Percentiles rank a stretch among this genome's conserved stretches.
phyloP scores from a whole-genome alignment of 23 tunicate genomes.

The Trididemnum nubilum region DNA sequence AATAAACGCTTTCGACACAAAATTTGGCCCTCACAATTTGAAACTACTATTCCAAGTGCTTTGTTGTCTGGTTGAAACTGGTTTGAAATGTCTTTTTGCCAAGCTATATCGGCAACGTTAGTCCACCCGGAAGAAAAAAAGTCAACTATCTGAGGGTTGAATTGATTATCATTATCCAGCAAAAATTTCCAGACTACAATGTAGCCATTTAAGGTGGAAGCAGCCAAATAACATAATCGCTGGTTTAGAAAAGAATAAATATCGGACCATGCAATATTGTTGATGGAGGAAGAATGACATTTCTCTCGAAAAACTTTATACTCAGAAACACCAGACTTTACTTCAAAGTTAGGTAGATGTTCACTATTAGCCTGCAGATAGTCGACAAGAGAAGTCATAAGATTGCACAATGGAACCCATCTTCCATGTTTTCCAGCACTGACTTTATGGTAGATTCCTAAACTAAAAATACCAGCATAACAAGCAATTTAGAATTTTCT shows the following conservation, averaged over 20 bases:
- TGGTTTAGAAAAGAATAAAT: background rate
- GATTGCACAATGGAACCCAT: slow-evolving; percentile 1
- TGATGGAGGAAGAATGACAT: background rate
- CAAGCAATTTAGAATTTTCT: no score
- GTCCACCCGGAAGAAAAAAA: background rate
- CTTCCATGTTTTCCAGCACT: slow-evolving; percentile 3
- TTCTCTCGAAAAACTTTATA: slow-evolving; percentile 3
- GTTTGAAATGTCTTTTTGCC: background rate
- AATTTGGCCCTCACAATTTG: slow-evolving; percentile 17
- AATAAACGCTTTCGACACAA: background rate
- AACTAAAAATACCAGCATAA: slow-evolving; percentile 17
- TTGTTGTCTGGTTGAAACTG: background rate
- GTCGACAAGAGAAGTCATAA: background rate
- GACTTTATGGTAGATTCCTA: slow-evolving; percentile 15
- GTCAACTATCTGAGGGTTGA: background rate
- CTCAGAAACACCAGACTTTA: background rate
- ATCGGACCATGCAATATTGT: slow-evolving; percentile 22
- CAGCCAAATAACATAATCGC: slow-evolving; percentile 15
- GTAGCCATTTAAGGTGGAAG: slow-evolving; percentile 18
- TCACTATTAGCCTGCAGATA: background rate
- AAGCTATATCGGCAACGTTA: background rate
- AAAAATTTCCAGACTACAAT: slow-evolving; percentile 13
- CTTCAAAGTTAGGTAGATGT: background rate
- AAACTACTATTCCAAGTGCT: background rate
- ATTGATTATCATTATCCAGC: background rate